Conservation (phyloP, 2,113 vertebrate genomes). For the Mustelus asterias region DNA sequence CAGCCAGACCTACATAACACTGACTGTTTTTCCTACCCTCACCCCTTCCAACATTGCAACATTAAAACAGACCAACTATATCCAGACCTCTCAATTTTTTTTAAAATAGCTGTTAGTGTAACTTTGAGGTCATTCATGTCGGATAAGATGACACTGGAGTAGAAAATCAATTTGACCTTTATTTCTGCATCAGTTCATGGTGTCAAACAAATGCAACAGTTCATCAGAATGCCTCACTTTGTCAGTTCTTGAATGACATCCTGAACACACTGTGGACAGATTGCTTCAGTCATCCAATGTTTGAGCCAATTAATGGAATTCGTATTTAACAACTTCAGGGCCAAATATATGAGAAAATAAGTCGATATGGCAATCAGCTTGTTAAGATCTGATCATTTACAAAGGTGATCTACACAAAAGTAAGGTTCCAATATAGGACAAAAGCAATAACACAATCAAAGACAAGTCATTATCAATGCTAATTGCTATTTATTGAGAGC, state of each 20-base stretch:
- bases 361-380: not conserved
- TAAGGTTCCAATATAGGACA: not conserved
- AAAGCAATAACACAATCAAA: not conserved
- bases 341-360: not conserved
- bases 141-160: not conserved
- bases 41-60: not conserved
- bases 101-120: not conserved
- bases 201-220: not conserved
- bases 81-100: not conserved
- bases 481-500: not conserved
- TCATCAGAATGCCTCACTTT: not conserved
- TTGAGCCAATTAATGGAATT: not conserved
- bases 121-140: not conserved
- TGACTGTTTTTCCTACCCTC: not conserved
- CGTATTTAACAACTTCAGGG: not conserved
- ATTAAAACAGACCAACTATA: not conserved
- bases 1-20: not conserved
- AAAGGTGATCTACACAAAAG: not conserved
- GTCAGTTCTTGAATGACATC: not conserved
- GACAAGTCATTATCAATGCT: not conserved
- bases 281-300: not conserved
- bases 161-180: not conserved
- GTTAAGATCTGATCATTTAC: not conserved
- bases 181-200: not conserved
- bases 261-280: not conserved